phyloP scores from a whole-genome alignment of 2,888 invertebrate genomes.

The Petrolisthes manimaculis region DNA sequence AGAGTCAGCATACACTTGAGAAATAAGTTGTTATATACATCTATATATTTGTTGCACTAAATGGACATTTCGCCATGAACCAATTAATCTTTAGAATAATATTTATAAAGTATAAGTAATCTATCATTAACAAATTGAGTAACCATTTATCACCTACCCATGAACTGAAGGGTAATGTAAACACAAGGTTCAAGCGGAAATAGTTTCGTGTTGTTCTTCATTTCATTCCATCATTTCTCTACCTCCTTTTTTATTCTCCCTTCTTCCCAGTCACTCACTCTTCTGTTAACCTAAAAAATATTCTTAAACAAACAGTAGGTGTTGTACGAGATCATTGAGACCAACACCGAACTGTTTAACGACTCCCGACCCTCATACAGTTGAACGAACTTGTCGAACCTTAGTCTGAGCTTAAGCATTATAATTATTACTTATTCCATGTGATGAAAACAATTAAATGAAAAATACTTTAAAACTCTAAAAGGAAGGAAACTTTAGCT shows the following conservation, averaged over 20 bases:
- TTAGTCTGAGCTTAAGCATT: not conserved
- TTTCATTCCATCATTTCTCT: not conserved
- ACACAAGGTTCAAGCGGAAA: no score
- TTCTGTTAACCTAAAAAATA: not conserved
- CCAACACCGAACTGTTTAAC: not conserved
- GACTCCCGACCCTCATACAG: not conserved
- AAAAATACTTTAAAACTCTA: not conserved
- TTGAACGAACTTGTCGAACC: not conserved
- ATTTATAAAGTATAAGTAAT: no score
- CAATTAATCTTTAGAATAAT: no score
- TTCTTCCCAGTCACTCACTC: conserved; percentile 9
- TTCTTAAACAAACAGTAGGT: not conserved
- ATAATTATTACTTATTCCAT: not conserved
- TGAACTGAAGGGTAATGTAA: no score
- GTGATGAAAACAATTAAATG: not conserved
- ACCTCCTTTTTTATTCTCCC: not conserved
- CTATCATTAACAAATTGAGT: no score
- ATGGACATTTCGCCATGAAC: no score
- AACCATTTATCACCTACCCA: no score
- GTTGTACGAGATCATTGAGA: not conserved
- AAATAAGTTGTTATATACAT: no score
- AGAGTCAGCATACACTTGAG: no score
- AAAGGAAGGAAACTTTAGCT: not conserved
- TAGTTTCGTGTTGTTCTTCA: not conserved
- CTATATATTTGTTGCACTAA: no score